Evolutionary conservation across 2,797 vertebrate genomes (phyloP).

Genomic region (Acanthopagrus latus): DNA sequence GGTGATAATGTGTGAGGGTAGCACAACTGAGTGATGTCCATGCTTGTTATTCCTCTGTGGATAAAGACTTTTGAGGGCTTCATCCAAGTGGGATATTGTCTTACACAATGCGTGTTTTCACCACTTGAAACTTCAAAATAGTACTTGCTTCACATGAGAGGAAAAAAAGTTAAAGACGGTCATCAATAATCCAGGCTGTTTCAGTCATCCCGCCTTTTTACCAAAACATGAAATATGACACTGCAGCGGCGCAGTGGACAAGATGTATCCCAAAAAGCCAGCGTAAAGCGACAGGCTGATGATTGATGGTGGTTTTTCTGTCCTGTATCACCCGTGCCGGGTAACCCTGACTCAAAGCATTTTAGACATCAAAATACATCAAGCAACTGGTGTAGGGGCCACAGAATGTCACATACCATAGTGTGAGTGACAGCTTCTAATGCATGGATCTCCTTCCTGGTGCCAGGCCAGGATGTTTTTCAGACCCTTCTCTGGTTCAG

Average conservation of each 20-base stretch:
- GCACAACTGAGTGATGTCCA: constrained; percentile 63
- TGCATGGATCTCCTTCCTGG: constrained; percentile 62
- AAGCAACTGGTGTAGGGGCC: constrained; percentile 69
- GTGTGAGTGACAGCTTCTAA: constrained; percentile 77
- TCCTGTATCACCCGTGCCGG: constrained; percentile 66
- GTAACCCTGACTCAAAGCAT: constrained; percentile 78
- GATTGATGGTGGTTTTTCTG: constrained; percentile 72
- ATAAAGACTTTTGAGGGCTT: constrained; percentile 43
- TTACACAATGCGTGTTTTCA: not conserved
- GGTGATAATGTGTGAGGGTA: constrained; percentile 75
- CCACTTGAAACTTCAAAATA: not conserved
- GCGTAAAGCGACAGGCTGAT: constrained; percentile 53
- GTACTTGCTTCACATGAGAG: not conserved
- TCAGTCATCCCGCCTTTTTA: constrained; percentile 58
- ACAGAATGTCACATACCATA: constrained; percentile 77
- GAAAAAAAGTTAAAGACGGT: not conserved
- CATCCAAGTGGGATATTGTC: constrained; percentile 11
- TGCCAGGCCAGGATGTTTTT: constrained; percentile 41
- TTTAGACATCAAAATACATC: constrained; percentile 80
- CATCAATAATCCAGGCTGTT: constrained; percentile 8
- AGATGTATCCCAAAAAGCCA: constrained; percentile 62
- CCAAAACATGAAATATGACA: constrained; percentile 63
- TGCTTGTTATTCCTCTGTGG: constrained; percentile 37
- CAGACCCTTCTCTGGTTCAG: constrained; percentile 58
- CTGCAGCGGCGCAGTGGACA: constrained; percentile 56